These are phyloP conservation scores for Atrina japonica DNA, from an alignment of 2,888 invertebrate species.

Conservation along the genomic window DNA sequence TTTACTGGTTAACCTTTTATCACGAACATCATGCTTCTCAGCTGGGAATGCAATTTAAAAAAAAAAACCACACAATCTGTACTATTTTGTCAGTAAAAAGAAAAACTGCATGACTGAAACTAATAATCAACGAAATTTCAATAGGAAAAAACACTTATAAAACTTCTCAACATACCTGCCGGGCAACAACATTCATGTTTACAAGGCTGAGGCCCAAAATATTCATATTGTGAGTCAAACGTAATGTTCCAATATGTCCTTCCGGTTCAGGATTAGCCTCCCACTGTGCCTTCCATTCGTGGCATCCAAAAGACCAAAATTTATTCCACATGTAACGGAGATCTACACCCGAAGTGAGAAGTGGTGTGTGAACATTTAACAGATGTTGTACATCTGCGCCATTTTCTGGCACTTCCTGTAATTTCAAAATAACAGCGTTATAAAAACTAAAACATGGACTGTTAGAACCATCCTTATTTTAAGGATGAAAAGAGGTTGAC, in stretches of 20 bases:
- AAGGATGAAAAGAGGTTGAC: background rate
- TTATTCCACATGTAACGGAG: constrained; percentile 75
- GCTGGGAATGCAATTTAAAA: no score
- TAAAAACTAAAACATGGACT: no score
- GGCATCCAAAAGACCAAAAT: constrained; percentile 82
- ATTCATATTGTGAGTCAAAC: constrained; percentile 85
- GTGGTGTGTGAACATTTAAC: constrained; percentile 87
- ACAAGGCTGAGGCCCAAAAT: constrained; percentile 84
- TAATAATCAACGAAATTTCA: no score
- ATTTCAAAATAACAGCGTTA: no score
- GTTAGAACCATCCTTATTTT: no score
- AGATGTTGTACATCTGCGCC: constrained; percentile 93
- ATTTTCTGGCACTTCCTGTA: constrained; percentile 93
- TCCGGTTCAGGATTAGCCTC: constrained; percentile 81
- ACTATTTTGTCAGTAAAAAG: no score
- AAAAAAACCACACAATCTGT: no score
- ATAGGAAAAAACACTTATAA: no score
- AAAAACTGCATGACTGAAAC: no score
- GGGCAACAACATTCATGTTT: constrained; percentile 85
- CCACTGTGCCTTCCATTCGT: constrained; percentile 86
- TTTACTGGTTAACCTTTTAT: no score
- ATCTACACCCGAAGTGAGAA: constrained; percentile 83
- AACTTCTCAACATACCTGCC: constrained; percentile 85
- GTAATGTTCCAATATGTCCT: constrained; percentile 85
- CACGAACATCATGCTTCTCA: no score